Evolutionary conservation across 2,113 vertebrate genomes (phyloP).

Genomic region (Ursus arctos): DNA sequence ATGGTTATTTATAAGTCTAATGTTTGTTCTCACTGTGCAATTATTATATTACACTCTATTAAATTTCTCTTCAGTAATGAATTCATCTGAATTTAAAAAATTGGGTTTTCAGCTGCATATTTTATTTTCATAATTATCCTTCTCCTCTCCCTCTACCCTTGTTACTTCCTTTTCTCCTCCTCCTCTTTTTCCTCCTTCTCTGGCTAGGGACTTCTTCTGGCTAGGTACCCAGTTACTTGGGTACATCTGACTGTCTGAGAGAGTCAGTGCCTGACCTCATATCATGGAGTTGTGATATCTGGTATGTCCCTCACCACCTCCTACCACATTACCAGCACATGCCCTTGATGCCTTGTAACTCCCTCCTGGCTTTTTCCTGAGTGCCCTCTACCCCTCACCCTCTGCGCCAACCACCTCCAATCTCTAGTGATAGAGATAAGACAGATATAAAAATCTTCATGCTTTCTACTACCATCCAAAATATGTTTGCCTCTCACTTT

Average conservation of each 20-base stretch:
- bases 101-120: background rate
- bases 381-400: background rate
- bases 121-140: background rate
- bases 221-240: background rate
- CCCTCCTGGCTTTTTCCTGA: background rate
- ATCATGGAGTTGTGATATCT: background rate
- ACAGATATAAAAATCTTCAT: background rate
- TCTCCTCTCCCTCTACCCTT: background rate
- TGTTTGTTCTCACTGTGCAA: background rate
- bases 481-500: conserved; percentile 29
- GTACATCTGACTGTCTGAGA: background rate
- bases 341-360: background rate
- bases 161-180: background rate
- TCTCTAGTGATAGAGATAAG: background rate
- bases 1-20: background rate
- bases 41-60: background rate
- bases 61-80: background rate
- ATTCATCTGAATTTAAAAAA: background rate
- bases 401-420: background rate
- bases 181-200: background rate
- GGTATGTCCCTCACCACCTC: background rate
- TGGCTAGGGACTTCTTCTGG: background rate
- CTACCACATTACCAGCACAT: fast-evolving
- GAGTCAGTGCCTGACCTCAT: background rate
- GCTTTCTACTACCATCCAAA: background rate